phyloP scores from a whole-genome alignment of 2,888 invertebrate species.

The Lymantria dispar region DNA sequence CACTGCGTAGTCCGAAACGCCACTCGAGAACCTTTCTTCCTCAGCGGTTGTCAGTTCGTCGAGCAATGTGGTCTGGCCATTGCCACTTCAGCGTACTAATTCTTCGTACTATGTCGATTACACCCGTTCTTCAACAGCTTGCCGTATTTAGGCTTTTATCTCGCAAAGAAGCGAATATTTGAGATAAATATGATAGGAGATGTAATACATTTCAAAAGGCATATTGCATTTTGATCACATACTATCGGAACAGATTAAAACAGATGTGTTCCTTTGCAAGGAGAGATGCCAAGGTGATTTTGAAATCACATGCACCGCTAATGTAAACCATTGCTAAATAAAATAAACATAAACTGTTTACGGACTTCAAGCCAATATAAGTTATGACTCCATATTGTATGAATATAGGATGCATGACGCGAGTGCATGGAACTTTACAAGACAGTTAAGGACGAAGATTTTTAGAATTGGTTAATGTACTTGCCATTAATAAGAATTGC shows the following conservation, averaged over 20 bases:
- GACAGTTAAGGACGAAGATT: background rate
- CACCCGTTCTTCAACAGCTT: no score
- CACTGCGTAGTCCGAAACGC: no score
- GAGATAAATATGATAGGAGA: no score
- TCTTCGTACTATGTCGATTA: no score
- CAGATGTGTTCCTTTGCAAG: slow-evolving; percentile 30
- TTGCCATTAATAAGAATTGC: background rate
- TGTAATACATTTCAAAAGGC: no score
- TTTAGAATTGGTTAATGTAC: background rate
- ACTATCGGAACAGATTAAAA: background rate
- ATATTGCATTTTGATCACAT: background rate
- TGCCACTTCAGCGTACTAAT: no score
- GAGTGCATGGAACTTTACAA: slow-evolving; percentile 5
- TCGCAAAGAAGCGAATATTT: no score
- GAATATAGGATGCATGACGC: slow-evolving; percentile 12
- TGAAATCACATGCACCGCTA: slow-evolving; percentile 49
- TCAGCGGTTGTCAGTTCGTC: no score
- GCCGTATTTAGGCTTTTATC: no score
- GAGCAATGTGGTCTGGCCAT: no score
- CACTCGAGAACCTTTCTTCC: no score
- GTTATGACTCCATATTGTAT: slow-evolving; percentile 18
- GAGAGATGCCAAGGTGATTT: slow-evolving; percentile 43
- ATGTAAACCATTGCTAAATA: slow-evolving; percentile 54
- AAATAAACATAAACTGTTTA: slow-evolving; percentile 47
- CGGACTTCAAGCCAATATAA: slow-evolving; percentile 35